Conservation (phyloP, 2,888 invertebrate genomes). For the Linyphia triangularis region DNA sequence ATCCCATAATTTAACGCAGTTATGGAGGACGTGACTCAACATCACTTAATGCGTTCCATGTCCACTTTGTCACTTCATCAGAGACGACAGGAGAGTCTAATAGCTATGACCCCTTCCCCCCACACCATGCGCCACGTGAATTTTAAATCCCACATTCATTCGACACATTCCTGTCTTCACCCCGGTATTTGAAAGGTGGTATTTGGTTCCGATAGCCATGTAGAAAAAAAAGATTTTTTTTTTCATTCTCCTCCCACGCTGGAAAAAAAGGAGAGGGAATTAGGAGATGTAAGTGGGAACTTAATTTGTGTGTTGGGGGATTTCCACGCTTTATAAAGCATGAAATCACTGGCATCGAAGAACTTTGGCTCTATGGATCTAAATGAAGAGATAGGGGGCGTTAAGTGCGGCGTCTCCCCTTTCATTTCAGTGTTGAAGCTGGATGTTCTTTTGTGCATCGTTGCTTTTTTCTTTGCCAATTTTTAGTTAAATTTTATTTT, state of each 20-base stretch:
- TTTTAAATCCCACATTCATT: conserved; percentile 27
- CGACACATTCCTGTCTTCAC: conserved; percentile 42
- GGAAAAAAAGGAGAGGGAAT: conserved; percentile 32
- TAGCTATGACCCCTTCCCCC: conserved; percentile 13
- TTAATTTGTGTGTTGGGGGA: conserved; percentile 52
- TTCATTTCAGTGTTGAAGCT: not conserved
- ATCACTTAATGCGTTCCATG: conserved; percentile 9
- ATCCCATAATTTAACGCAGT: conserved; percentile 59
- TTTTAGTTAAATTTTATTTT: too few species aligned
- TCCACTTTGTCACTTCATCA: conserved; percentile 61
- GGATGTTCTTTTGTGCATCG: not conserved
- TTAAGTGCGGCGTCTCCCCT: not conserved
- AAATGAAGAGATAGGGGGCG: conserved; percentile 14
- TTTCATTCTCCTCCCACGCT: not conserved
- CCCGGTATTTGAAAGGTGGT: conserved; percentile 19
- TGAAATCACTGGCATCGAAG: conserved; percentile 25
- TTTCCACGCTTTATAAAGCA: conserved; percentile 41
- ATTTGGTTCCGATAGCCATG: conserved; percentile 3
- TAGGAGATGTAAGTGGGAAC: conserved; percentile 37
- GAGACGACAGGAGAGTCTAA: not conserved
- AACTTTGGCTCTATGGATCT: not conserved
- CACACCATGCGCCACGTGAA: conserved; percentile 33
- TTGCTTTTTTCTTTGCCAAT: not conserved
- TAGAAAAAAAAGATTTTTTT: conserved; percentile 1
- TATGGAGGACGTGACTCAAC: conserved; percentile 50